phyloP scores from a whole-genome alignment of 2,113 vertebrate species.

The Propithecus coquereli region DNA sequence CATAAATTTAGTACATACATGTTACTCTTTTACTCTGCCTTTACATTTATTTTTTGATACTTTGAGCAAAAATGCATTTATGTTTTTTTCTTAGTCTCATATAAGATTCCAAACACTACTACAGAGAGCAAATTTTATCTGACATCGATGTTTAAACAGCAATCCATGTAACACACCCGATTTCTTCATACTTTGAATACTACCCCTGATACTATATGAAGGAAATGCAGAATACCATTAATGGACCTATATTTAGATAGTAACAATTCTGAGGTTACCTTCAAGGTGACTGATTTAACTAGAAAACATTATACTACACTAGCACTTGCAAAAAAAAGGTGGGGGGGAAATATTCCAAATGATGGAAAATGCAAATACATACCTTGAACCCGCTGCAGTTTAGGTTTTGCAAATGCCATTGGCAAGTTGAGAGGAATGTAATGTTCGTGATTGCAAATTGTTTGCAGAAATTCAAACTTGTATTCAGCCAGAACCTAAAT shows the following conservation, averaged over 20 bases:
- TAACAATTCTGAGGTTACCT: constrained; percentile 38
- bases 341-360: not conserved
- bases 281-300: not conserved
- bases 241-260: not conserved
- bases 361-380: constrained; percentile 60
- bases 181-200: not conserved
- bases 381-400: constrained; percentile 95
- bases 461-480: constrained; percentile 97
- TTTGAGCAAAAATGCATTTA: constrained; percentile 32
- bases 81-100: not conserved
- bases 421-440: constrained; percentile 97
- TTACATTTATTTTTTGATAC: constrained; percentile 37
- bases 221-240: constrained; percentile 26
- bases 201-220: not conserved
- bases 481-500: constrained; percentile 92
- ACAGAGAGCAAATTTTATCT: constrained; percentile 40
- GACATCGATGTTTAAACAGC: constrained; percentile 25
- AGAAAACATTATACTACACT: constrained; percentile 54
- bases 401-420: constrained; percentile 94
- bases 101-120: constrained; percentile 1
- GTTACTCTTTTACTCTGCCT: constrained; percentile 36
- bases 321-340: not conserved
- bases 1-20: constrained; percentile 15
- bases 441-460: constrained; percentile 95
- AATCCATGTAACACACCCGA: not conserved